phyloP scores from a whole-genome alignment of 2,888 invertebrate genomes.

The Pseudanteris insignis region DNA sequence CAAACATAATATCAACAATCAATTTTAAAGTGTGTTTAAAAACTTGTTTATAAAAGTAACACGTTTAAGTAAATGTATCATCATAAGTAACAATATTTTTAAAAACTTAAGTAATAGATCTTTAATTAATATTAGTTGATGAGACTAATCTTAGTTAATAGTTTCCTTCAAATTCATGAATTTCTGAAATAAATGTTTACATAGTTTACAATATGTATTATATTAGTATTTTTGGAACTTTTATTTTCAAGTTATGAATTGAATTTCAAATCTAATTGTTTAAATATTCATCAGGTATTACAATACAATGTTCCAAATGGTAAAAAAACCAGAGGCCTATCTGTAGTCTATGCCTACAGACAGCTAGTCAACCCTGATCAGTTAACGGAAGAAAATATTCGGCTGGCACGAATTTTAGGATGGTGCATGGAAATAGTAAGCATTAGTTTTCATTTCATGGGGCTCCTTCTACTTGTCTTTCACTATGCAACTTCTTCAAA shows the following conservation, averaged over 20 bases:
- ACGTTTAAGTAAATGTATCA: no score
- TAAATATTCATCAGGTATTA: constrained; percentile 71
- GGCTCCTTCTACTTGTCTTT: neutral
- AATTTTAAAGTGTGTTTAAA: no score
- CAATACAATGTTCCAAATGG: constrained; percentile 94
- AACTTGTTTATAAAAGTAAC: no score
- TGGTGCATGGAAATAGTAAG: constrained; percentile 94
- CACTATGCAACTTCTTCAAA: constrained; percentile 10
- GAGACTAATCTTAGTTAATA: neutral
- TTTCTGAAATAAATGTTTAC: no score
- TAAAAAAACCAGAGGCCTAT: constrained; percentile 83
- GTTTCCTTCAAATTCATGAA: no score
- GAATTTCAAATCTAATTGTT: constrained; percentile 3
- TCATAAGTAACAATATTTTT: no score
- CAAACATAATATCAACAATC: no score
- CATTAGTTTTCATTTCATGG: constrained; percentile 9
- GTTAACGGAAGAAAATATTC: constrained; percentile 80
- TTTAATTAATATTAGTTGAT: neutral
- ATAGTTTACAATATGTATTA: no score
- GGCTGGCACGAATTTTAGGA: constrained; percentile 84
- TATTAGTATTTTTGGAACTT: constrained; percentile 38
- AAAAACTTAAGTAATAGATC: no score
- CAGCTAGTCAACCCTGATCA: constrained; percentile 74
- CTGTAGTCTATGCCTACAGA: constrained; percentile 80
- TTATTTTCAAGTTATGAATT: neutral